phyloP scores from a whole-genome alignment of 2,113 vertebrate species.

The Pterophyllum scalare region DNA sequence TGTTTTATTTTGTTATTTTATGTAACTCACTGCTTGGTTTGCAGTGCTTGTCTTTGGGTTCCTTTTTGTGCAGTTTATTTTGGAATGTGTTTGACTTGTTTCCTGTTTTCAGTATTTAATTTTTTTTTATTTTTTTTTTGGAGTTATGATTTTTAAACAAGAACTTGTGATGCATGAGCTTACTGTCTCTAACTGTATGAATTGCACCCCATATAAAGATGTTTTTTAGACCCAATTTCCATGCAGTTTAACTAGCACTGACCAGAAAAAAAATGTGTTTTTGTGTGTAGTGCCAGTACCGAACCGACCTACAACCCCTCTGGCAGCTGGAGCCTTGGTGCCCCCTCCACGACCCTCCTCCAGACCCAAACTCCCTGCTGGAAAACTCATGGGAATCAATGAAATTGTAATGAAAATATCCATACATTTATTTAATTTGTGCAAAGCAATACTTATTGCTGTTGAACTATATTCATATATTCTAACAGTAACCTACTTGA shows the following conservation, averaged over 20 bases:
- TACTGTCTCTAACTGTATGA: conserved; percentile 20
- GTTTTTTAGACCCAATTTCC: neutral
- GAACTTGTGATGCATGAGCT: conserved; percentile 42
- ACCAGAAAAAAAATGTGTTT: neutral
- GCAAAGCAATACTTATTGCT: neutral
- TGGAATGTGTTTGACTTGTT: conserved; percentile 25
- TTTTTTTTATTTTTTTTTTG: neutral
- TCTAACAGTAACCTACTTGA: neutral
- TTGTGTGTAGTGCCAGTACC: conserved; percentile 76
- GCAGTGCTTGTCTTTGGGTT: conserved; percentile 30
- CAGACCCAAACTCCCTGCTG: conserved; percentile 90
- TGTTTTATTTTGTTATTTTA: neutral
- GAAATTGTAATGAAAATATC: conserved; percentile 83
- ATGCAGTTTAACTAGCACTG: neutral
- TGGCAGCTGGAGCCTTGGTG: conserved; percentile 88
- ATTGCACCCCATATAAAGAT: neutral
- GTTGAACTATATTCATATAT: neutral
- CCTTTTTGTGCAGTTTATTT: conserved; percentile 18
- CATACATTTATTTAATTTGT: neutral
- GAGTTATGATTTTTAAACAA: neutral
- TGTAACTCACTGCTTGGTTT: conserved; percentile 40
- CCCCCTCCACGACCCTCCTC: conserved; percentile 95
- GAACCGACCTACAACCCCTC: conserved; percentile 90
- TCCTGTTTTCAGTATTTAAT: neutral
- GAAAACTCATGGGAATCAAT: conserved; percentile 94